Percentiles rank a stretch among this genome's conserved stretches.
Conservation (phyloP, 1,140 invertebrate species). For the Heliothis subflexa region DNA sequence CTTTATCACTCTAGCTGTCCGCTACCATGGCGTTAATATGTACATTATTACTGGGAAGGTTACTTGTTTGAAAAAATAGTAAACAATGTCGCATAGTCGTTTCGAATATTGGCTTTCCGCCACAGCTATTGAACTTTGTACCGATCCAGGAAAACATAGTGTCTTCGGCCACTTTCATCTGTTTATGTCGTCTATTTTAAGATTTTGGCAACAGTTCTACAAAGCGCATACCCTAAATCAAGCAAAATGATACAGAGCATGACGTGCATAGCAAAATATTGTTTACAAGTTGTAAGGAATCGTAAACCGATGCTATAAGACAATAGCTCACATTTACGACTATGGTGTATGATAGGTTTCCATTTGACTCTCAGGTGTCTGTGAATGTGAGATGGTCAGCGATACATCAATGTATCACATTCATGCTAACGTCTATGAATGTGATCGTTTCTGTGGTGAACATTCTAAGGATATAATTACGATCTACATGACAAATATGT, state of each 20-base stretch:
- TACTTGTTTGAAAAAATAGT: conserved; percentile 60
- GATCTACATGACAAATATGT: conserved; percentile 23
- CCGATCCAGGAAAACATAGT: conserved; percentile 78
- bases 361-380: conserved; percentile 12
- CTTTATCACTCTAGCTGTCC: conserved; percentile 51
- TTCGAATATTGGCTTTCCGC: conserved; percentile 71
- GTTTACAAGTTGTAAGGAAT: not conserved
- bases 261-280: conserved; percentile 3
- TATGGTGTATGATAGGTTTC: conserved; percentile 8
- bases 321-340: not conserved
- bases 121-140: conserved; percentile 81
- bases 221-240: conserved; percentile 27
- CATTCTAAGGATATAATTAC: conserved; percentile 14
- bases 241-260: conserved; percentile 23
- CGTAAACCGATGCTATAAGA: not conserved
- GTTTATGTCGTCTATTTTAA: conserved; percentile 64
- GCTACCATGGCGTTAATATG: conserved; percentile 12
- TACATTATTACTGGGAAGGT: conserved; percentile 3
- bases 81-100: conserved; percentile 50
- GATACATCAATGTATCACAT: conserved; percentile 11
- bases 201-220: conserved; percentile 56
- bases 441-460: conserved; percentile 8
- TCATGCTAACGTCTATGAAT: not conserved
- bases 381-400: not conserved
- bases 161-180: conserved; percentile 72